A percentile compares a stretch with the other conserved stretches of the same genome.
phyloP scores from a whole-genome alignment of 2,888 invertebrate genomes.

The Fissipunctia ypsillon region DNA sequence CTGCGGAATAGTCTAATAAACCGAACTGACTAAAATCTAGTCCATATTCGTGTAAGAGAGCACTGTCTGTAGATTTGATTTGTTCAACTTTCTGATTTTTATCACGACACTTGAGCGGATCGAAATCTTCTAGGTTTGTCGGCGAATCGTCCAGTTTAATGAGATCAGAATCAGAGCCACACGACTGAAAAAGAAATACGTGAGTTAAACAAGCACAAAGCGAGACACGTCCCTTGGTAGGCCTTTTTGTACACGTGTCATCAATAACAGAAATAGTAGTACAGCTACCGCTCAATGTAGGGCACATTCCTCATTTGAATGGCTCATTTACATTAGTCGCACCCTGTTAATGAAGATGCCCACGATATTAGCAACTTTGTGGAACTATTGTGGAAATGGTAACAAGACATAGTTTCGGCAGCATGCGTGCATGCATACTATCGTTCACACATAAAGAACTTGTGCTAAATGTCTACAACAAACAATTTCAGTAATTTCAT shows the following conservation, averaged over 20 bases:
- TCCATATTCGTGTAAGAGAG: conserved; percentile 93
- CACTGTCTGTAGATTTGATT: conserved; percentile 90
- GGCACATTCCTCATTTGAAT: conserved; percentile 21
- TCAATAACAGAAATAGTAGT: conserved; percentile 2
- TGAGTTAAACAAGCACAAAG: conserved; percentile 75
- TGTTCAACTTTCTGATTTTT: conserved; percentile 80
- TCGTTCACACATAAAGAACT: neutral
- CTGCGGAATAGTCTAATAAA: conserved; percentile 85
- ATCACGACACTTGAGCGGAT: conserved; percentile 84
- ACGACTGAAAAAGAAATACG: conserved; percentile 86
- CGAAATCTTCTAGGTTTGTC: conserved; percentile 85
- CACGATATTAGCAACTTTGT: neutral
- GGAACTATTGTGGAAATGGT: neutral
- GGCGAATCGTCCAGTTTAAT: conserved; percentile 87
- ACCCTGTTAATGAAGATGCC: neutral
- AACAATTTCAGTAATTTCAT: conserved; percentile 27
- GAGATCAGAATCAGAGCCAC: conserved; percentile 86
- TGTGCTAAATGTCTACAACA: conserved; percentile 23
- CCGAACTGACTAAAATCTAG: conserved; percentile 91
- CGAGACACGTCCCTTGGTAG: conserved; percentile 48
- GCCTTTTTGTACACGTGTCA: conserved; percentile 41
- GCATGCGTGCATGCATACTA: conserved; percentile 39
- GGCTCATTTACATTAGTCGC: conserved; percentile 48
- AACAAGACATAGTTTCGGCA: neutral
- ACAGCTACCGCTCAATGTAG: conserved; percentile 2